Conservation (phyloP, 2,888 invertebrate species). For the Esperia sulphurella region DNA sequence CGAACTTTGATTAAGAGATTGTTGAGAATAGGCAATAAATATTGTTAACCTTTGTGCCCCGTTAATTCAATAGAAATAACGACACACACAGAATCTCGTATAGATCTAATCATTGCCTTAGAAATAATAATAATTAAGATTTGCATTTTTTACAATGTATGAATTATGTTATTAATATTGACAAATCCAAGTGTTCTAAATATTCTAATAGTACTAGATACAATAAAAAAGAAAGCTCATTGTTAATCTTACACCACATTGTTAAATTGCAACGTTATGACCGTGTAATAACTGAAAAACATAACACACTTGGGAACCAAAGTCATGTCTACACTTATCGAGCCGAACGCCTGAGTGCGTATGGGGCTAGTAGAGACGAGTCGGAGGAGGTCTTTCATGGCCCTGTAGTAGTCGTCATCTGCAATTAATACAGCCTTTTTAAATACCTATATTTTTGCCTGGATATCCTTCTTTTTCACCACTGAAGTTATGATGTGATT, state of each 20-base stretch:
- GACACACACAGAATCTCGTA: too few species aligned
- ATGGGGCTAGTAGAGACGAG: constrained; percentile 31
- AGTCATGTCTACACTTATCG: constrained; percentile 37
- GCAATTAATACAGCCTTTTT: constrained; percentile 11
- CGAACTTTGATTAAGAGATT: too few species aligned
- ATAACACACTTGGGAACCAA: constrained; percentile 25
- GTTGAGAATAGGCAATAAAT: too few species aligned
- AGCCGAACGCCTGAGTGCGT: constrained; percentile 30
- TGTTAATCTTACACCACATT: constrained; percentile 21
- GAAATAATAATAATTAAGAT: too few species aligned
- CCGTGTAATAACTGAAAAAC: constrained; percentile 25
- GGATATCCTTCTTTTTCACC: background rate
- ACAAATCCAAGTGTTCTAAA: too few species aligned
- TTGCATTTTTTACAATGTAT: too few species aligned
- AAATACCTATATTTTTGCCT: background rate
- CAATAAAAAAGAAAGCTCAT: too few species aligned
- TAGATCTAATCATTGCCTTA: too few species aligned
- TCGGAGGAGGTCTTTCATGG: constrained; percentile 35
- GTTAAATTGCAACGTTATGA: constrained; percentile 26
- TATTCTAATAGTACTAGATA: too few species aligned
- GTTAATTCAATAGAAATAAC: too few species aligned
- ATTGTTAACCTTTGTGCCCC: too few species aligned
- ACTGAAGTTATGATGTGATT: background rate
- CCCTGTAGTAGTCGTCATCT: constrained; percentile 29
- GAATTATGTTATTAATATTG: too few species aligned